phyloP scores from a whole-genome alignment of 2,797 vertebrate species.

The Epinephelus coioides region DNA sequence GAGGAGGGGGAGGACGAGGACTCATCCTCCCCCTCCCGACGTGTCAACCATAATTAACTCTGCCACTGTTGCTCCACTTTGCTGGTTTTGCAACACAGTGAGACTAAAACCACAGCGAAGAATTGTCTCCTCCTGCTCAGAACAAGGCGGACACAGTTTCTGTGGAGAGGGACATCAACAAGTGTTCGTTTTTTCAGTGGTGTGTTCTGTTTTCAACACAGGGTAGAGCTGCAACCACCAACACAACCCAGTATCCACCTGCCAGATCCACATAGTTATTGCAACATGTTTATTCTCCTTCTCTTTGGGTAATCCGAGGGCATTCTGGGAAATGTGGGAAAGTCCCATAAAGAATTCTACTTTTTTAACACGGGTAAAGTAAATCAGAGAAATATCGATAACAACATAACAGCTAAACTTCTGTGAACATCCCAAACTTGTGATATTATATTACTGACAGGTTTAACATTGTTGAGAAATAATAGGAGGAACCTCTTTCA shows the following conservation, averaged over 20 bases:
- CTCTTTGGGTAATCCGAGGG: too few relatives aligned
- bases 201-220: too few relatives aligned
- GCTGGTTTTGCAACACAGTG: constrained; percentile 52
- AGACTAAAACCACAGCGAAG: constrained; percentile 27
- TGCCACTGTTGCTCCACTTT: constrained; percentile 65
- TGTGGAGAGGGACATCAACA: constrained; percentile 15
- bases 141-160: not conserved
- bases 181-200: not conserved
- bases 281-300: too few relatives aligned
- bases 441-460: not conserved
- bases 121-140: constrained; percentile 8
- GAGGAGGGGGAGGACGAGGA: not conserved
- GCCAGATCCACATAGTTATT: too few relatives aligned
- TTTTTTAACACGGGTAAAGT: too few relatives aligned
- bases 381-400: too few relatives aligned
- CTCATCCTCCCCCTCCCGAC: not conserved
- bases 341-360: too few relatives aligned
- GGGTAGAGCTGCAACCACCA: too few relatives aligned
- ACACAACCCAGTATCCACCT: too few relatives aligned
- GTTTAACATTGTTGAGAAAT: not conserved
- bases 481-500: not conserved
- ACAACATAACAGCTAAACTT: not conserved
- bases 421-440: not conserved
- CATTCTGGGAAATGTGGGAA: not conserved
- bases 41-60: constrained; percentile 74